Conservation (phyloP, 2,888 invertebrate species). For the Philonicus albiceps region DNA sequence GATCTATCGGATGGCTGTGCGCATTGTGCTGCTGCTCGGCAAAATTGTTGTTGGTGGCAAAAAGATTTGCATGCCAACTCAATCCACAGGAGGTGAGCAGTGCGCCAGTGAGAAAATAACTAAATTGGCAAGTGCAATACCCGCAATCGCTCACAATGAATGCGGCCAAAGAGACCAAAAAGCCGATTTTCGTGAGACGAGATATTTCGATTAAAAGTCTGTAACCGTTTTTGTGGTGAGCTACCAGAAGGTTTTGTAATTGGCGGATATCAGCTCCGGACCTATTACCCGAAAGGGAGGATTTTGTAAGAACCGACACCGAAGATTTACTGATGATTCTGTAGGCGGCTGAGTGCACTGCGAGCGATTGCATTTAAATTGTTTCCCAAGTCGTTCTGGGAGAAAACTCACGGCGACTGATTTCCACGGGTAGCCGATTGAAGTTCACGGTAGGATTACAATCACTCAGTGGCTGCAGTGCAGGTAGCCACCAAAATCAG, state of each 20-base stretch:
- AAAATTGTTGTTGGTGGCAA: background rate
- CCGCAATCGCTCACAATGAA: conserved; percentile 10
- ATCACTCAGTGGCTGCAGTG: background rate
- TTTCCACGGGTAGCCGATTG: background rate
- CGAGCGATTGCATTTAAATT: conserved; percentile 9
- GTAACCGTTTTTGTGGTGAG: background rate
- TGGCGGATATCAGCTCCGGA: conserved; percentile 16
- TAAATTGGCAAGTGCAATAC: conserved; percentile 40
- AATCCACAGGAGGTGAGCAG: conserved; percentile 21
- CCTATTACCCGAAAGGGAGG: conserved; percentile 25
- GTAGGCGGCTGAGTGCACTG: conserved; percentile 13
- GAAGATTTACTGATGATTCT: conserved; percentile 22
- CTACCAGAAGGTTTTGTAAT: conserved; percentile 34
- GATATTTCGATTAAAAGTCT: conserved; percentile 35
- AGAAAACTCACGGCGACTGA: background rate
- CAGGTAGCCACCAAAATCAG: background rate
- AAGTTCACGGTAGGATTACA: background rate
- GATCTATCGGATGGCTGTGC: conserved; percentile 10
- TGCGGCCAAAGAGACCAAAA: conserved; percentile 19
- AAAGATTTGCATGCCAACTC: conserved; percentile 36
- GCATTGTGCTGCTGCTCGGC: background rate
- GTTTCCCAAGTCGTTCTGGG: conserved; percentile 4
- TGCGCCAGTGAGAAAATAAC: conserved; percentile 28
- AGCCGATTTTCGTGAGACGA: conserved; percentile 40
- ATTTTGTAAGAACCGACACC: conserved; percentile 28